Evolutionary conservation across 2,888 invertebrate genomes (phyloP).

Genomic region (Spisula solida): DNA sequence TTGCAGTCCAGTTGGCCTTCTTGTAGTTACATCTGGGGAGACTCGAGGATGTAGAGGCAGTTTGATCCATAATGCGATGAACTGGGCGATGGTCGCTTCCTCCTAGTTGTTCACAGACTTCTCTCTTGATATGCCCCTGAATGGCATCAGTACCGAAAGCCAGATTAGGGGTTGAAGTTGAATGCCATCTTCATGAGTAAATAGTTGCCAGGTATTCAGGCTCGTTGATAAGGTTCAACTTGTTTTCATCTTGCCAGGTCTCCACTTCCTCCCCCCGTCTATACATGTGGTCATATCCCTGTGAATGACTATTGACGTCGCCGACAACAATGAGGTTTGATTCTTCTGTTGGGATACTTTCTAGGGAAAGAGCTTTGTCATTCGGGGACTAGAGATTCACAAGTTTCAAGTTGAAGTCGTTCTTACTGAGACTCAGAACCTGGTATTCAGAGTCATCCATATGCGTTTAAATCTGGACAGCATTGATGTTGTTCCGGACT

Average conservation of each 20-base stretch:
- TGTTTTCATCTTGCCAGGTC: slow-evolving; percentile 4
- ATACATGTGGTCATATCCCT: slow-evolving; percentile 58
- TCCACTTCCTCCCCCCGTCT: not conserved
- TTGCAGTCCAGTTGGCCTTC: no score
- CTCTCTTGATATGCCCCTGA: no score
- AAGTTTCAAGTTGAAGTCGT: slow-evolving; percentile 21
- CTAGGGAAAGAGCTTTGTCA: slow-evolving; percentile 61
- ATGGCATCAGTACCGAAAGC: no score
- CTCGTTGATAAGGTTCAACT: not conserved
- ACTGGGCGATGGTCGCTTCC: no score
- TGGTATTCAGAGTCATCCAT: slow-evolving; percentile 53
- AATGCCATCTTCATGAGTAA: no score
- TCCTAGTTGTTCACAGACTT: no score
- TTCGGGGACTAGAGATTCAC: slow-evolving; percentile 52
- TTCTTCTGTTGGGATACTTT: slow-evolving; percentile 53
- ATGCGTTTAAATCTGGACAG: slow-evolving; percentile 41
- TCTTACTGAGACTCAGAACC: slow-evolving; percentile 41
- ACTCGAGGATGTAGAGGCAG: no score
- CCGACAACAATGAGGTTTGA: slow-evolving; percentile 36
- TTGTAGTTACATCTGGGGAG: no score
- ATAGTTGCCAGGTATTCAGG: not conserved
- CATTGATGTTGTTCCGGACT: slow-evolving; percentile 60
- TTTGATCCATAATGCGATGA: no score
- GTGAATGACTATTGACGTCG: slow-evolving; percentile 65
- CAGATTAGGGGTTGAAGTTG: no score